Conservation (phyloP, 1,140 invertebrate genomes). For the Platorchestia sp. region DNA sequence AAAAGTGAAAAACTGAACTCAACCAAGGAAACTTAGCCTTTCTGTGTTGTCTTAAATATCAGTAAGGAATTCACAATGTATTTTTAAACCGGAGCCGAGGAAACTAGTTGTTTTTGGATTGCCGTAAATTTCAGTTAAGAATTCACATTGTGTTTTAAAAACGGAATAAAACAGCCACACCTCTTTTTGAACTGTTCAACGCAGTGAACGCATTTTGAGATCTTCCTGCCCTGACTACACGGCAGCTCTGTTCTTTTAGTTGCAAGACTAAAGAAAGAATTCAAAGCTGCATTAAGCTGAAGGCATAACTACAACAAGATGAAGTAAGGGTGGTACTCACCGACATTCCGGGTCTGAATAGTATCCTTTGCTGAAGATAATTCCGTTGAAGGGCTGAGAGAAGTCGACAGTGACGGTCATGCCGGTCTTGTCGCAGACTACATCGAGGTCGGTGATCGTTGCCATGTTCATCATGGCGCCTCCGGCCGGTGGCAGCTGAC, state of each 20-base stretch:
- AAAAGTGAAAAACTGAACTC: no score
- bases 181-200: background rate
- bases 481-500: constrained; percentile 21
- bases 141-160: background rate
- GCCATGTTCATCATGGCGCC: constrained; percentile 83
- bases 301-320: background rate
- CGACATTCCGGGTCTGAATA: constrained; percentile 78
- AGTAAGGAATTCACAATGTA: no score
- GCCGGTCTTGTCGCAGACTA: constrained; percentile 94
- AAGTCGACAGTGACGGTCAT: constrained; percentile 96
- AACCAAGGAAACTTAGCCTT: no score
- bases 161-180: background rate
- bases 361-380: constrained; percentile 91
- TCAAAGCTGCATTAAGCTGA: background rate
- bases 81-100: no score
- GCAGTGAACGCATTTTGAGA: background rate
- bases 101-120: background rate
- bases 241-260: background rate
- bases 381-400: constrained; percentile 92
- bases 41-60: no score
- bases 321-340: constrained; percentile 70
- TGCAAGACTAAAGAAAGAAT: background rate
- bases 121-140: background rate
- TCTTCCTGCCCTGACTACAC: background rate
- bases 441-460: constrained; percentile 90